phyloP scores from a whole-genome alignment of 2,113 vertebrate species.

The Oncorhynchus masou region DNA sequence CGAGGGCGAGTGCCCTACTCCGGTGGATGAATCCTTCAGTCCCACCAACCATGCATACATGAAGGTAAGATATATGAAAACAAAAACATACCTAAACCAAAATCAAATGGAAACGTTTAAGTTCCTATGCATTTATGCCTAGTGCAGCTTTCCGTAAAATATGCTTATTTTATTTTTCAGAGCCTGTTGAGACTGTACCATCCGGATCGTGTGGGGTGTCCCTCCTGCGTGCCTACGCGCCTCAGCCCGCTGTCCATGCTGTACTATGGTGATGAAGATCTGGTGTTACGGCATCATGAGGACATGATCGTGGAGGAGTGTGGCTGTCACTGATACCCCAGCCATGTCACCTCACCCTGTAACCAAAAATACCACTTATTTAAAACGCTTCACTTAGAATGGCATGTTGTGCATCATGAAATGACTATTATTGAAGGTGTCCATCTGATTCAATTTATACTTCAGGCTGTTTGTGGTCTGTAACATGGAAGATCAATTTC shows the following conservation, averaged over 20 bases:
- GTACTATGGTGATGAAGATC: slow-evolving; percentile 81
- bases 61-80: slow-evolving; percentile 72
- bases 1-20: slow-evolving; percentile 79
- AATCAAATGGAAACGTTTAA: no score
- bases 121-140: no score
- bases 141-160: not conserved
- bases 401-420: not conserved
- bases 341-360: not conserved
- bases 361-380: not conserved
- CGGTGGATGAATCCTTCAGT: slow-evolving; percentile 80
- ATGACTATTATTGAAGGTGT: slow-evolving; percentile 1
- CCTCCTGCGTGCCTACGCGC: slow-evolving; percentile 77
- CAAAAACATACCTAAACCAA: not conserved
- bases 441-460: no score
- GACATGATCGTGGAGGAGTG: slow-evolving; percentile 90
- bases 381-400: not conserved
- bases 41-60: slow-evolving; percentile 90
- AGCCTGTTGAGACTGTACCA: slow-evolving; percentile 83
- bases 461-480: not conserved
- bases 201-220: slow-evolving; percentile 75
- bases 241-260: slow-evolving; percentile 88
- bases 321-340: slow-evolving; percentile 78
- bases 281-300: slow-evolving; percentile 82
- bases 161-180: slow-evolving; percentile 60
- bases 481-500: no score